Evolutionary conservation across 2,888 invertebrate species (phyloP).

Genomic region (Diaprepes abbreviatus): DNA sequence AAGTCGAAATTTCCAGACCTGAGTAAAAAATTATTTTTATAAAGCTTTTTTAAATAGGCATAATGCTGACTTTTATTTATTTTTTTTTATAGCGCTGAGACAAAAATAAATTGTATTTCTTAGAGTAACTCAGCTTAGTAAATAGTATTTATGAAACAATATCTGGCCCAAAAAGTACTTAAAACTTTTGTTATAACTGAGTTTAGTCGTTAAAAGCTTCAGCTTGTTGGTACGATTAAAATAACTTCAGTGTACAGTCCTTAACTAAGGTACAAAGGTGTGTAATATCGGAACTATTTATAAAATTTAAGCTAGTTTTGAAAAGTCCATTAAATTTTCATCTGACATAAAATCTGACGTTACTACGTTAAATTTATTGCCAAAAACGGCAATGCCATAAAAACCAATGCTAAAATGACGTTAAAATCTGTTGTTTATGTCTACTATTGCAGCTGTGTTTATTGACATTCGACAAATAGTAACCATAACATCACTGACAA

Average conservation of each 20-base stretch:
- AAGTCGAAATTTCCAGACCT: too few relatives aligned
- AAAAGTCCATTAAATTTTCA: conserved; percentile 15
- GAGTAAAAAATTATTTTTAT: too few relatives aligned
- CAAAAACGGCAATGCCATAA: conserved; percentile 3
- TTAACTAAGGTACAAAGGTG: not conserved
- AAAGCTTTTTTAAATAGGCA: too few relatives aligned
- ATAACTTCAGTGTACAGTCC: not conserved
- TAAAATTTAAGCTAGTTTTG: conserved; percentile 1
- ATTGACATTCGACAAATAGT: conserved; percentile 19
- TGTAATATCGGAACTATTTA: not conserved
- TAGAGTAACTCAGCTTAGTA: too few relatives aligned
- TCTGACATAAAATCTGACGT: not conserved
- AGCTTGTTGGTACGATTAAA: too few relatives aligned
- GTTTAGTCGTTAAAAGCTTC: too few relatives aligned
- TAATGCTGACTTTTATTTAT: too few relatives aligned
- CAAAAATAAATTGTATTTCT: too few relatives aligned
- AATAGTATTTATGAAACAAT: too few relatives aligned
- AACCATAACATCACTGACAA: not conserved
- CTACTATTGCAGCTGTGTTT: conserved; percentile 18
- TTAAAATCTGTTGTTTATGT: conserved; percentile 28
- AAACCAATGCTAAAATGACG: conserved; percentile 17
- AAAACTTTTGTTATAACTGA: too few relatives aligned
- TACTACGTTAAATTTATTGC: conserved; percentile 7
- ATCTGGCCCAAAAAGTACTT: too few relatives aligned
- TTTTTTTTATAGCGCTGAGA: too few relatives aligned